These are phyloP conservation scores for Lucilia sericata DNA, from an alignment of 1,140 invertebrate species.

Conservation along the genomic window DNA sequence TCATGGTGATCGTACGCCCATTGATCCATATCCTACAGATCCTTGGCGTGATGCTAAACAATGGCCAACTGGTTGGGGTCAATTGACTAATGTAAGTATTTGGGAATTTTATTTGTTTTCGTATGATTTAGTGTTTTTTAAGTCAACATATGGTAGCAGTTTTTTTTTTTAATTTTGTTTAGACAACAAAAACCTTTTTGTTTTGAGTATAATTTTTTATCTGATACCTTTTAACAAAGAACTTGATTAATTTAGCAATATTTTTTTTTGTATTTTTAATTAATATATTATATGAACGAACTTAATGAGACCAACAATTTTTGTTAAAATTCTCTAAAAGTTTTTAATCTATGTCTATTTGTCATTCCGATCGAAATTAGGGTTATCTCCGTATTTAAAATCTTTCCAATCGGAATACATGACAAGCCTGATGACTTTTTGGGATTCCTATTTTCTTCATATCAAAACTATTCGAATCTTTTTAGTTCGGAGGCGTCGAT, in stretches of 20 bases:
- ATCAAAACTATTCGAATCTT: too few relatives aligned
- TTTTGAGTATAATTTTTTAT: neutral
- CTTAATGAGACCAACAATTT: neutral
- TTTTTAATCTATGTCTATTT: too few relatives aligned
- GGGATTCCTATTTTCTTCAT: too few relatives aligned
- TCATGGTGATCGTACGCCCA: slow-evolving; percentile 87
- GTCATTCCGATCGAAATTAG: too few relatives aligned
- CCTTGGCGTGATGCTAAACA: slow-evolving; percentile 75
- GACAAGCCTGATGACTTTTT: too few relatives aligned
- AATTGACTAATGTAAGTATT: slow-evolving; percentile 80
- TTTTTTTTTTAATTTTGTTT: neutral
- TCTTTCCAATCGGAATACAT: too few relatives aligned
- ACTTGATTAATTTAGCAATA: neutral
- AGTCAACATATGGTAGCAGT: neutral
- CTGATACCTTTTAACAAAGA: neutral
- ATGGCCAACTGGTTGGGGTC: slow-evolving; percentile 83
- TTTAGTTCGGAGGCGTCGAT: too few relatives aligned
- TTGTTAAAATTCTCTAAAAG: neutral
- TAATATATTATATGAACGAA: too few relatives aligned
- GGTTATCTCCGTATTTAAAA: too few relatives aligned
- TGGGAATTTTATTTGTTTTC: neutral
- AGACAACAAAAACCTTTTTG: neutral
- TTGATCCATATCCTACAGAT: slow-evolving; percentile 81
- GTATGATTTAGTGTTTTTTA: neutral
- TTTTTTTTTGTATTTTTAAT: too few relatives aligned